Percentiles rank a stretch among this genome's conserved stretches.
Conservation (phyloP, 2,888 invertebrate species). For the Agrotis exclamationis region DNA sequence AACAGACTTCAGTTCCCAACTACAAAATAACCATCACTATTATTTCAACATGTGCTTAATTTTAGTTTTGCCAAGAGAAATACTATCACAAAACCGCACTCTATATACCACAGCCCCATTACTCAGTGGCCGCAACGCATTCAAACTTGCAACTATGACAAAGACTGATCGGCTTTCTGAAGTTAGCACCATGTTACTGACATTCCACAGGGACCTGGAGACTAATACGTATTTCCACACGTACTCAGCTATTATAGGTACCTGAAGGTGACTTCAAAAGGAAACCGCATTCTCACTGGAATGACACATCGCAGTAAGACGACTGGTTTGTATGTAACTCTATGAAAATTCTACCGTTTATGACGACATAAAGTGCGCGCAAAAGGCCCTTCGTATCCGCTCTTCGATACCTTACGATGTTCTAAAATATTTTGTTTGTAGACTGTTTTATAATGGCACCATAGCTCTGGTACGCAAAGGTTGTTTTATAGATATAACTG, state of each 20-base stretch:
- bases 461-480: too few relatives aligned
- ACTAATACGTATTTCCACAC: slow-evolving; percentile 17
- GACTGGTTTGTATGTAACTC: not conserved
- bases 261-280: not conserved
- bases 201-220: slow-evolving; percentile 12
- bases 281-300: not conserved
- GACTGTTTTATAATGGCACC: too few relatives aligned
- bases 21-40: not conserved
- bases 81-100: slow-evolving; percentile 2
- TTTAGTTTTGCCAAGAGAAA: not conserved
- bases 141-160: slow-evolving; percentile 46
- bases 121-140: slow-evolving; percentile 46
- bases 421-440: too few relatives aligned
- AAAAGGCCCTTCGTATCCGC: too few relatives aligned
- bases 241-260: not conserved
- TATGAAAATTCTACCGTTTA: not conserved
- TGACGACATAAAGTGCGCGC: too few relatives aligned
- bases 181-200: slow-evolving; percentile 27
- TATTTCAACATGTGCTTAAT: not conserved
- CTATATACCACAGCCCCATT: slow-evolving; percentile 34
- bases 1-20: too few relatives aligned
- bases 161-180: slow-evolving; percentile 44
- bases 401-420: too few relatives aligned
- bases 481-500: too few relatives aligned
- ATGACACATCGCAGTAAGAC: not conserved